Evolutionary conservation across 1,140 invertebrate genomes (phyloP).

Genomic region (Listronotus bonariensis): DNA sequence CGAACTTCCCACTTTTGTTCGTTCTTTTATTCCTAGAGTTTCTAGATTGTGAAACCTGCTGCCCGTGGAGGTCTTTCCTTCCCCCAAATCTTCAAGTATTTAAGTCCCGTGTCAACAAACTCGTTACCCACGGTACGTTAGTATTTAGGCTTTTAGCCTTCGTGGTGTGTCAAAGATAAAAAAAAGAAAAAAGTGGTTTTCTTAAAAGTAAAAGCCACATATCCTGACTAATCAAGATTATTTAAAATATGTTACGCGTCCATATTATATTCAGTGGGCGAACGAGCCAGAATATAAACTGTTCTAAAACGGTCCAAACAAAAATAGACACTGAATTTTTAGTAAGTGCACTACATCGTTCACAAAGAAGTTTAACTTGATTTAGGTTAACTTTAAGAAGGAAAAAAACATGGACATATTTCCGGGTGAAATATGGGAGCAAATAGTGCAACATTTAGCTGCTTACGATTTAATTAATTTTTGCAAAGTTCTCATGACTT

Average conservation of each 20-base stretch:
- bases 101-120: too few relatives aligned
- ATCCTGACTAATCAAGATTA: not conserved
- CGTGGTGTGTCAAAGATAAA: too few relatives aligned
- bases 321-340: conserved; percentile 28
- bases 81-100: too few relatives aligned
- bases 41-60: too few relatives aligned
- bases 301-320: conserved; percentile 27
- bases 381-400: conserved; percentile 3
- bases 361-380: conserved; percentile 8
- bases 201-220: too few relatives aligned
- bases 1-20: too few relatives aligned
- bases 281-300: conserved; percentile 18
- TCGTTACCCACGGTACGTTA: too few relatives aligned
- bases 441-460: conserved; percentile 24
- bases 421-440: conserved; percentile 27
- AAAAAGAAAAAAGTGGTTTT: too few relatives aligned
- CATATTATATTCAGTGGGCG: conserved; percentile 12
- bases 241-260: conserved; percentile 11
- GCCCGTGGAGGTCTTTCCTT: too few relatives aligned
- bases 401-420: conserved; percentile 26
- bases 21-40: too few relatives aligned
- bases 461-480: conserved; percentile 30
- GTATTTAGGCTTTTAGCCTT: too few relatives aligned
- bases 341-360: conserved; percentile 10
- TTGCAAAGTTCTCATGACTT: conserved; percentile 15